Evolutionary conservation across 2,888 invertebrate species (phyloP).

Genomic region (Xestia xanthographa): DNA sequence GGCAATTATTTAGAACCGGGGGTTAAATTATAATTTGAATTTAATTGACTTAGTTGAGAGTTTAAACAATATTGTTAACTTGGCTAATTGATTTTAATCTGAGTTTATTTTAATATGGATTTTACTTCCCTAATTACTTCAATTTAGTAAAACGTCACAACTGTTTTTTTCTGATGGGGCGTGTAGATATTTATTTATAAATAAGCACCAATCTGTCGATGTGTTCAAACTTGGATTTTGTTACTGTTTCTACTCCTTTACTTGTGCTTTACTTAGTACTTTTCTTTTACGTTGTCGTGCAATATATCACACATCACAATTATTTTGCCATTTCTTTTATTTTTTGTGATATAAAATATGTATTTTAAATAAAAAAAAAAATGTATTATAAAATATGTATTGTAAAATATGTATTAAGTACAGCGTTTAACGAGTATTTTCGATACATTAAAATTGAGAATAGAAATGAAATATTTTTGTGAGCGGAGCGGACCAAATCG

Average conservation of each 20-base stretch:
- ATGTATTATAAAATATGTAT: too few species aligned
- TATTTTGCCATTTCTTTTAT: neutral
- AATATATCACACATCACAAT: neutral
- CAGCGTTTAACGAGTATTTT: neutral
- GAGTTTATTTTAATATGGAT: slow-evolving; percentile 9
- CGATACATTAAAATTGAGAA: neutral
- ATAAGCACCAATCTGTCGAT: too few species aligned
- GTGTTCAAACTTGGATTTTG: too few species aligned
- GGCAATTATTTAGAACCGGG: slow-evolving; percentile 18
- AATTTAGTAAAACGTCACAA: too few species aligned
- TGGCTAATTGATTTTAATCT: slow-evolving; percentile 19
- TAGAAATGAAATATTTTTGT: neutral
- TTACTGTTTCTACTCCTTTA: too few species aligned
- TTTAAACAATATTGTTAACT: slow-evolving; percentile 15
- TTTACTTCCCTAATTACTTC: neutral
- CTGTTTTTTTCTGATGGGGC: neutral
- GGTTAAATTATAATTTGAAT: slow-evolving; percentile 23
- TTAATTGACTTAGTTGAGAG: slow-evolving; percentile 32
- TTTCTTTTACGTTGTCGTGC: too few species aligned
- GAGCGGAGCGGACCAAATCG: slow-evolving; percentile 19
- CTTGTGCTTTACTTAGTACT: too few species aligned
- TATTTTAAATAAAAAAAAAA: too few species aligned
- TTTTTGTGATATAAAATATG: neutral
- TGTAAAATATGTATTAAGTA: too few species aligned
- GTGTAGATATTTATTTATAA: neutral